Evolutionary conservation across 2,797 vertebrate species (phyloP), one percentile per base, ranked within the genome.

Genomic region (Lateolabrax maculatus): DNA sequence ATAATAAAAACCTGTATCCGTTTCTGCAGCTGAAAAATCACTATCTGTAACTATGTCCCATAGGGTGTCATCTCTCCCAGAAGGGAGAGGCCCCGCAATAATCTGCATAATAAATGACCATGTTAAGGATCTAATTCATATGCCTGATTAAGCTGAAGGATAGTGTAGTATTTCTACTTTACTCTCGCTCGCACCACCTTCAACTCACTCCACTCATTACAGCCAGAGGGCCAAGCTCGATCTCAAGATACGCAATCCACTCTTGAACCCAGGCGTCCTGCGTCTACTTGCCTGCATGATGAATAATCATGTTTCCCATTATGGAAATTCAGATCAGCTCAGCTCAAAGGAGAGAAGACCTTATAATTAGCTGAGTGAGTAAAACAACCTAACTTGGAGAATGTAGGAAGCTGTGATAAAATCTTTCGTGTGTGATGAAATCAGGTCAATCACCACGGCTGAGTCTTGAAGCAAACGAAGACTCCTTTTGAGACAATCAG

Each of bases 301-400:
- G 68, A 88, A 90, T 87, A 88, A 78, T 84, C 71, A 87, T 48
- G 60, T 62, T 66, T 71, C 66, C 60, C 19, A 83, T 86, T 87
- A 91, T 87, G 83, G 68, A 80, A 87, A 91, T 85, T 81, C 41
- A 80, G 49, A 76, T 78, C 75, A 73, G 69, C 69, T 67, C 76
- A 52, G 12, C 78, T 77, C 71, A 36, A 83, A 83, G 65, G 74
- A 76, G 75, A 81, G 31, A 61, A 36, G 67, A 80, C 31, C 69
- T 64, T 81, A 55, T 85, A 81, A 86, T 89, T 81, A 80, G 36
- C 9, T n/a, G 29, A 75, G 75, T 56, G 65, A 79, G 77, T 85
- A 78, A 74, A 80, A 78, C 31, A 81, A 58, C 43, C 46, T 72
- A 29, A 49, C 37, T 72, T 56, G 10, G 6, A 76, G 71, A 62